Percentiles rank a stretch among this genome's conserved stretches.
Conservation (phyloP, 2,113 vertebrate species). For the Cryptomyrus ogoouensis region DNA sequence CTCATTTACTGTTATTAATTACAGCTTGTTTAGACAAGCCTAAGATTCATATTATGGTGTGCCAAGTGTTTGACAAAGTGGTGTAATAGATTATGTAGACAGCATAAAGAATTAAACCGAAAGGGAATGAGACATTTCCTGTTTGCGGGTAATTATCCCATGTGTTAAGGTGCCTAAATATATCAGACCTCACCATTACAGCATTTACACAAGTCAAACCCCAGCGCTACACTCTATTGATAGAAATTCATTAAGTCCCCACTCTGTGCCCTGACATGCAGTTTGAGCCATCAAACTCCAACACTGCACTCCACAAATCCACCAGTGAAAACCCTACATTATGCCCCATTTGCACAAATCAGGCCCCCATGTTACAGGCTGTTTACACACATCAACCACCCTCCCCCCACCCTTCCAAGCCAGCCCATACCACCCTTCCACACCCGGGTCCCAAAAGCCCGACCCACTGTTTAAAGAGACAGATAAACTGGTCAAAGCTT, state of each 20-base stretch:
- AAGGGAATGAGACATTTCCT: not conserved
- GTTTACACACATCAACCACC: not conserved
- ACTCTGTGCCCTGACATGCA: not conserved
- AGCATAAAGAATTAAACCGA: not conserved
- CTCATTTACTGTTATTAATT: not conserved
- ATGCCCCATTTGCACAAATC: not conserved
- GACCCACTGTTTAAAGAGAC: not conserved
- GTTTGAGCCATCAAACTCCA: not conserved
- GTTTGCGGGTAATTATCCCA: not conserved
- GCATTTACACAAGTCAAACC: not conserved
- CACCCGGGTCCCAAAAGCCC: not conserved
- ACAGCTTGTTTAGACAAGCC: not conserved
- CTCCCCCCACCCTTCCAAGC: not conserved
- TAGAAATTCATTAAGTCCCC: not conserved
- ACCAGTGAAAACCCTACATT: not conserved
- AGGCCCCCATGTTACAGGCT: not conserved
- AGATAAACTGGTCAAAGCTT: slow-evolving; percentile 1
- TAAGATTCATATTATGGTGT: not conserved
- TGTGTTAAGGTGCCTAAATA: not conserved
- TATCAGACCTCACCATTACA: not conserved
- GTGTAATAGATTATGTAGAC: not conserved
- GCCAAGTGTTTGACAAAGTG: not conserved
- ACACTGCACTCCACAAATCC: not conserved
- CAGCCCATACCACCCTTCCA: not conserved
- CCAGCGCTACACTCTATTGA: not conserved